Conservation (phyloP, 2,797 vertebrate genomes). For the Fringilla coelebs region DNA sequence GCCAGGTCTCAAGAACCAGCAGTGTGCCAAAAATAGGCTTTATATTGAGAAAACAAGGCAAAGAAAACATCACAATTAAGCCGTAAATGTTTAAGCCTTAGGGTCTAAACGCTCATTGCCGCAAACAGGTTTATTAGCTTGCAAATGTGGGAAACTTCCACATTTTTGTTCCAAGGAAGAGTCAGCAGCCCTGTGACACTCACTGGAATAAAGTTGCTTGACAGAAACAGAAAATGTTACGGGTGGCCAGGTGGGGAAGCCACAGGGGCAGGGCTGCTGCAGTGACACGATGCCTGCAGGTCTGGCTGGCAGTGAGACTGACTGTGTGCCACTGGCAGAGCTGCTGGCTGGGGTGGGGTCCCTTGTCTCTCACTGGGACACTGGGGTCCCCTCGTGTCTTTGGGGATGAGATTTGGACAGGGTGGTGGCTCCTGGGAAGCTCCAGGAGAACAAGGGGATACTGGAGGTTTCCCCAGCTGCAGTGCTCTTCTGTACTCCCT, state of each 20-base stretch:
- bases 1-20: background rate
- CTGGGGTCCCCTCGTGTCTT: accelerated
- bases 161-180: background rate
- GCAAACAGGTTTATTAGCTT: background rate
- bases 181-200: background rate
- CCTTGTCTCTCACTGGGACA: background rate
- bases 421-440: background rate
- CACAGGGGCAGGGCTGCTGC: accelerated
- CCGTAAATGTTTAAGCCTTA: background rate
- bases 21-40: background rate
- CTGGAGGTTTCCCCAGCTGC: background rate
- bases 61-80: background rate
- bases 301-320: accelerated
- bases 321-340: accelerated
- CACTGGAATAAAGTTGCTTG: background rate
- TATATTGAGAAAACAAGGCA: background rate
- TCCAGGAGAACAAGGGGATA: background rate
- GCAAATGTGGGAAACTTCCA: background rate
- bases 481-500: background rate
- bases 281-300: accelerated
- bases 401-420: background rate
- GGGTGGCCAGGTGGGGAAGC: background rate
- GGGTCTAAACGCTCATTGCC: background rate
- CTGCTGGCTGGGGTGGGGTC: accelerated
- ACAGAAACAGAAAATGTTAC: background rate